Evolutionary conservation across 2,888 invertebrate genomes (phyloP).

Genomic region (Reticulitermes lucifugus): DNA sequence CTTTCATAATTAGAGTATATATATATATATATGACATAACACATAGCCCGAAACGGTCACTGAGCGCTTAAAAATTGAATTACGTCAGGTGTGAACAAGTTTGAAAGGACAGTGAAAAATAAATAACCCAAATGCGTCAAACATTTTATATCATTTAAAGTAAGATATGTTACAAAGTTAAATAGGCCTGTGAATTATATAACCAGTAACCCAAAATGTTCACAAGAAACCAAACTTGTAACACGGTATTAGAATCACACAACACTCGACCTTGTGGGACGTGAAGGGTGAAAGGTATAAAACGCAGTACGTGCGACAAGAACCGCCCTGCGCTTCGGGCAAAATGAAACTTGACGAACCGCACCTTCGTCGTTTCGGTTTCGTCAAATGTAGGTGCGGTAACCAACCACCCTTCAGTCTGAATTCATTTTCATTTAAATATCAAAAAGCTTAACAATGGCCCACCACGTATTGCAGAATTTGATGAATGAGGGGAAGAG

Average conservation of each 20-base stretch:
- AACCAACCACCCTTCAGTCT: background rate
- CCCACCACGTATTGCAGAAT: too few species aligned
- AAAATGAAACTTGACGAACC: slow-evolving; percentile 3
- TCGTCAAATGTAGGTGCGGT: background rate
- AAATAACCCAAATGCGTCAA: background rate
- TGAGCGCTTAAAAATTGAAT: too few species aligned
- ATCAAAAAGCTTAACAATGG: too few species aligned
- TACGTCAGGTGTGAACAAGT: background rate
- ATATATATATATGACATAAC: too few species aligned
- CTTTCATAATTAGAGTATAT: too few species aligned
- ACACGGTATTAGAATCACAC: background rate
- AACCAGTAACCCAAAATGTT: background rate
- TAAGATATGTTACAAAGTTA: too few species aligned
- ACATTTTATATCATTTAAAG: too few species aligned
- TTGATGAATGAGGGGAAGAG: too few species aligned
- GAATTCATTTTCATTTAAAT: background rate
- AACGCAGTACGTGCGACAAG: slow-evolving; percentile 11
- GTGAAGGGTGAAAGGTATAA: slow-evolving; percentile 30
- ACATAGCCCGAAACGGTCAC: too few species aligned
- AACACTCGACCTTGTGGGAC: slow-evolving; percentile 27
- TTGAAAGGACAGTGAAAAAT: slow-evolving; percentile 21
- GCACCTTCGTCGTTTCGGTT: background rate
- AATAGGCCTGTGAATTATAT: background rate
- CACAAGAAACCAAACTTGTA: slow-evolving; percentile 23
- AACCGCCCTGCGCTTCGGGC: background rate